Percentiles rank a stretch among this genome's conserved stretches.
phyloP scores from a whole-genome alignment of 2,888 invertebrate species.

The Muschampia plurimacula region DNA sequence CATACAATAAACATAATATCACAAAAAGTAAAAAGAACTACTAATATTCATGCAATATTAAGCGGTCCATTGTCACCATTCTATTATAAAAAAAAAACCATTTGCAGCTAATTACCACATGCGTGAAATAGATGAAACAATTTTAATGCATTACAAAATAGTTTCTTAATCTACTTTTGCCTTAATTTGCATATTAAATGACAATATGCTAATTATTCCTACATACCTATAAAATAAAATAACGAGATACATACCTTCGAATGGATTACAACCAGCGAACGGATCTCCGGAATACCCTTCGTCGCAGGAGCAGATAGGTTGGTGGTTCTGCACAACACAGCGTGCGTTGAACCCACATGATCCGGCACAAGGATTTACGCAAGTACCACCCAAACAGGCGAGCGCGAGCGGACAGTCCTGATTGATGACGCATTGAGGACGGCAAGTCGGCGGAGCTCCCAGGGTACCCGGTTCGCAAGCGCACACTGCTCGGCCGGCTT shows the following conservation, averaged over 20 bases:
- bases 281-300: slow-evolving; percentile 93
- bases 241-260: slow-evolving; percentile 78
- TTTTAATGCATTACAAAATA: not conserved
- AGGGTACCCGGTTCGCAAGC: slow-evolving; percentile 90
- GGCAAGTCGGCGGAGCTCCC: slow-evolving; percentile 92
- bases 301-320: slow-evolving; percentile 90
- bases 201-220: not conserved
- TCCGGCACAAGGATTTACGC: slow-evolving; percentile 91
- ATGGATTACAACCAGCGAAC: slow-evolving; percentile 89
- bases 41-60: slow-evolving; percentile 29
- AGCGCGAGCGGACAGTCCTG: slow-evolving; percentile 91
- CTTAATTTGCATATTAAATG: not conserved
- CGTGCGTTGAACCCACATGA: slow-evolving; percentile 92
- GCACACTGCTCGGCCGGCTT: slow-evolving; percentile 89
- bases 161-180: not conserved
- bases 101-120: not conserved
- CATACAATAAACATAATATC: slow-evolving; percentile 45
- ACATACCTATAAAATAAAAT: slow-evolving; percentile 26
- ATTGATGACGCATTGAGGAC: slow-evolving; percentile 92
- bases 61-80: slow-evolving; percentile 4
- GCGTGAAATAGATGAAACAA: not conserved
- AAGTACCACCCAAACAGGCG: slow-evolving; percentile 90
- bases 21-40: slow-evolving; percentile 12
- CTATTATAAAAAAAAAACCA: not conserved
- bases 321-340: slow-evolving; percentile 90